These are phyloP conservation scores for Callipepla squamata DNA, from an alignment of 2,113 vertebrate genomes.

Conservation along the genomic window DNA sequence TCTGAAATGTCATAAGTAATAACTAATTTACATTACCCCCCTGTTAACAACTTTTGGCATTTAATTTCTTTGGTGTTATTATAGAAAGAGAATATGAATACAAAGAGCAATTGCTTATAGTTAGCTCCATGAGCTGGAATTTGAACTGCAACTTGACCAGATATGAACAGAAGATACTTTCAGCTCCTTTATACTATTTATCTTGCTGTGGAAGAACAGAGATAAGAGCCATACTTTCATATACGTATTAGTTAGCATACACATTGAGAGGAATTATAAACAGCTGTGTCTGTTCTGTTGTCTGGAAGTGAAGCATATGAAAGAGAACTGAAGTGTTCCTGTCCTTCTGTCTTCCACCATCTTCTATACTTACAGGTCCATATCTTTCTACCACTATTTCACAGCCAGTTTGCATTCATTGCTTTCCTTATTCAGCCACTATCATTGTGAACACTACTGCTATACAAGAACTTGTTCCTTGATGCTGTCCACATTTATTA, in stretches of 20 bases:
- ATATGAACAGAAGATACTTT: not conserved
- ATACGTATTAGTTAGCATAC: not conserved
- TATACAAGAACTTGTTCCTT: not conserved
- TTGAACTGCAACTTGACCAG: not conserved
- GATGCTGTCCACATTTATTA: not conserved
- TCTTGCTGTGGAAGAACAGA: not conserved
- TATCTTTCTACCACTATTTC: not conserved
- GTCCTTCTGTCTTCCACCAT: not conserved
- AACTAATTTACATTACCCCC: not conserved
- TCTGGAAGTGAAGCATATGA: not conserved
- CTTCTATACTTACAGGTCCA: not conserved
- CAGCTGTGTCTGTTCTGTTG: not conserved
- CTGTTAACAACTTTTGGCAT: not conserved
- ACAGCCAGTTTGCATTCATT: not conserved
- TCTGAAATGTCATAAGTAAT: not conserved
- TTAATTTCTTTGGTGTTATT: not conserved
- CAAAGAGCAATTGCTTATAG: not conserved
- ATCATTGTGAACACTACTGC: not conserved
- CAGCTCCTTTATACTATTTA: not conserved
- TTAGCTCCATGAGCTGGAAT: not conserved
- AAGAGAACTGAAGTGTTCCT: not conserved
- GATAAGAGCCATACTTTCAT: not conserved
- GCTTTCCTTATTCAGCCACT: not conserved
- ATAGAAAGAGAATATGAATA: not conserved
- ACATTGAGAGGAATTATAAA: not conserved